Evolutionary conservation across 2,797 vertebrate species (phyloP).

Genomic region (Pangasius sanitwongsei): DNA sequence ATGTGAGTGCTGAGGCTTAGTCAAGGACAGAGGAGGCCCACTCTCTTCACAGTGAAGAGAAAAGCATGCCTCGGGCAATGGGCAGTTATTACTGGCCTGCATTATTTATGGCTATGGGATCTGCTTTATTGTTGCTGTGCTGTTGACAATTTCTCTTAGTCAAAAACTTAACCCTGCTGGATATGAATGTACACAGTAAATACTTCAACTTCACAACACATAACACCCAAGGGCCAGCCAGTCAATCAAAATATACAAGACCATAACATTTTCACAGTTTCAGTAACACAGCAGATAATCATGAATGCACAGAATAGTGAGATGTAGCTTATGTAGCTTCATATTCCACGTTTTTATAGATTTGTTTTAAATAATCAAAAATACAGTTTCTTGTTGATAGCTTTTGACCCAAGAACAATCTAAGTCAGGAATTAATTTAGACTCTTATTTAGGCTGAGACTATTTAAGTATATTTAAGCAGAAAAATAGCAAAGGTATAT

Average conservation of each 20-base stretch:
- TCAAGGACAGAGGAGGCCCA: conserved; percentile 54
- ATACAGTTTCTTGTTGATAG: not conserved
- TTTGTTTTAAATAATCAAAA: not conserved
- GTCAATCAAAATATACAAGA: conserved; percentile 32
- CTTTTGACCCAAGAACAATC: not conserved
- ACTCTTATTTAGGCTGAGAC: not conserved
- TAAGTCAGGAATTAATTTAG: not conserved
- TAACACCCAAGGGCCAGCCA: not conserved
- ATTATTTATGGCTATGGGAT: conserved; percentile 60
- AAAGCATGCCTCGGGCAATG: conserved; percentile 51
- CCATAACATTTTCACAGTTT: conserved; percentile 22
- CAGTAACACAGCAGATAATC: conserved; percentile 11
- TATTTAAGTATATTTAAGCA: not conserved
- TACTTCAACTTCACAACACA: conserved; percentile 36
- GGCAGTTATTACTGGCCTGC: conserved; percentile 62
- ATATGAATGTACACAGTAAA: conserved; percentile 38
- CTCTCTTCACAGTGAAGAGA: conserved; percentile 42
- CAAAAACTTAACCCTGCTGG: not conserved
- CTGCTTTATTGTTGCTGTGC: conserved; percentile 47
- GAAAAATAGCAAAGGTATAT: not conserved
- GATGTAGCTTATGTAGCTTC: not conserved
- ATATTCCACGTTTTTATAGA: not conserved
- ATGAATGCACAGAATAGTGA: not conserved
- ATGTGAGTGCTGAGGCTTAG: conserved; percentile 55
- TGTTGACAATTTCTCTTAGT: conserved; percentile 47